Base-by-base conservation (phyloP, 1,140 invertebrate species). In the Idris sp. region DNA sequence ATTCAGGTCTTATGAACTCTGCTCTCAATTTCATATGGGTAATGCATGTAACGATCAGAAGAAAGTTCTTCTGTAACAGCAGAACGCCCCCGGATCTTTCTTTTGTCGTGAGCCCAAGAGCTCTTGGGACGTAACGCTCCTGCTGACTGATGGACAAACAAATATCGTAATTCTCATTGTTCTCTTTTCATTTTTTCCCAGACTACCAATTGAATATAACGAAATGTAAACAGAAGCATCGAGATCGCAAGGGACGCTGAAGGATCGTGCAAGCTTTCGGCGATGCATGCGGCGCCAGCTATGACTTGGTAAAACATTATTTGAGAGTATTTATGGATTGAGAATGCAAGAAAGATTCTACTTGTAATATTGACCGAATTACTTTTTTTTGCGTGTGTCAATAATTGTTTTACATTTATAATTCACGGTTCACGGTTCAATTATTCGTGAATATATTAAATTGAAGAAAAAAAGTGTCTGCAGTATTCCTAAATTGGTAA, bases 91-190 rank as follows among this genome's bases (percentile, higher is more conserved):
- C 53, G 67, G 77, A 69, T 76, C 62, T 69, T 77, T 76, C 74
- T 69, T 75, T 73, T 64, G 77, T 77, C 68, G 44, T 75, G 53
- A 74, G 76, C 31, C 51, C n/a, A 76, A 77, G 79, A 74, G 77
- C 75, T 78, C 80, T 80, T 73, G 80, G 78, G 77, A 79, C 62
- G 61, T 73, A 73, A 80, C 71, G 80, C 78, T 76, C 36, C 51
- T 64, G 74, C 76, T 76, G 76, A 79, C 80, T 78, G 76, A 74
- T 69, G 79, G 74, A 81, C 81, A 82, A 87, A 86, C 84, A 87
- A 86, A 85, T 86, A 86, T 86, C 81, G 81, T 85, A 85, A 85
- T 84, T 85, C 79, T 76, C 81, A 86, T 87, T 87, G 84, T 86
- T 85, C 85, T 81, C 68, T 53, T 81, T 80, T 79, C 74, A 61